Conservation (phyloP, 1,140 invertebrate species). For the Orchestia grillus region DNA sequence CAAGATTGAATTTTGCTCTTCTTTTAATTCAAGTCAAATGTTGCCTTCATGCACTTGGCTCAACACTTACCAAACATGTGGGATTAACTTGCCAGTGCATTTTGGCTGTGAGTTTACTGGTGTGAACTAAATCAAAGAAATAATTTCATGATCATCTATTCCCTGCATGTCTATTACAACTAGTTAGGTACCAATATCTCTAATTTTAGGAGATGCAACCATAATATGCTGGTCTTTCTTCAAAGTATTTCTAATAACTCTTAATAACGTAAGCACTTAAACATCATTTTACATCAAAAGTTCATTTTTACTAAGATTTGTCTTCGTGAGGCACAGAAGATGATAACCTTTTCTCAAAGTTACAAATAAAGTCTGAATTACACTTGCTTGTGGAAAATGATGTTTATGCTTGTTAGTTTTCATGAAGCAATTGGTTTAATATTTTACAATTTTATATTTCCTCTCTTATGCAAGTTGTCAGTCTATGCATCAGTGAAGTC, state of each 20-base stretch:
- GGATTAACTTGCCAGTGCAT: neutral
- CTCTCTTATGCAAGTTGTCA: neutral
- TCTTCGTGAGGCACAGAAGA: neutral
- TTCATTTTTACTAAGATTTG: too few species aligned
- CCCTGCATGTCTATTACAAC: neutral
- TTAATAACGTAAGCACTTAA: too few species aligned
- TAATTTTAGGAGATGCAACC: too few species aligned
- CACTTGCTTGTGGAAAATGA: neutral
- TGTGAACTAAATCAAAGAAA: neutral
- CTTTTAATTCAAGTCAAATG: neutral
- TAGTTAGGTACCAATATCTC: neutral
- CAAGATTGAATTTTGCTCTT: neutral
- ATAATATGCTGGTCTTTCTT: too few species aligned
- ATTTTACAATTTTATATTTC: neutral
- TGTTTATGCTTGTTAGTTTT: neutral
- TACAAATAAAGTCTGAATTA: neutral
- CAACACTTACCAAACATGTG: neutral
- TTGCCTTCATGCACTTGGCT: neutral
- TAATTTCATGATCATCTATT: neutral
- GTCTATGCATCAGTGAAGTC: neutral
- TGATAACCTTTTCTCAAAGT: neutral
- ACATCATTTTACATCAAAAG: too few species aligned
- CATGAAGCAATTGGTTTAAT: neutral
- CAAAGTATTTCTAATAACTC: too few species aligned
- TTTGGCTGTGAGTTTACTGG: neutral